Base-by-base conservation (phyloP, 92 coral and sea anemone genomes). In the Meandrina meandrites region DNA sequence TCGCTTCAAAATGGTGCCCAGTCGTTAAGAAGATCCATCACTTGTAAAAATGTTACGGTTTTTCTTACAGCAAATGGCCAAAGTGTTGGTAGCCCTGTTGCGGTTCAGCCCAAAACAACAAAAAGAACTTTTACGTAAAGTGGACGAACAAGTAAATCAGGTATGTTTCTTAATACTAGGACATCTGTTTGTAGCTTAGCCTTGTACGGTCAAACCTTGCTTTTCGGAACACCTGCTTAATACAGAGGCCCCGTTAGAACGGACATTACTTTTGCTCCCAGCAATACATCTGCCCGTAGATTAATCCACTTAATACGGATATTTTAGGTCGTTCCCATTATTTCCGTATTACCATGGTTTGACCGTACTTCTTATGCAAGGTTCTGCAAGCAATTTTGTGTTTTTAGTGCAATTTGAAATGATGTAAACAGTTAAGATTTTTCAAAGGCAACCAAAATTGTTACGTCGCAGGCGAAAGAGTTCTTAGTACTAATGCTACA, bases 71-170 rank as follows among this genome's bases (percentile, higher is more conserved):
- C 99, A 97, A 97, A 90, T 97, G 92, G 98, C 99, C 16, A 97
- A 97, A 90, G 99, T 97, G 34, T 87, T 97, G 66, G 92, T 96
- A 18, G 98, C 99, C 30, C 92, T 97, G 75, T 95, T 97, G 51
- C 92, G 89, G 54, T 97, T 97, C 77, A 81, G 98, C 28, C 92
- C 99, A 5, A 93, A 94, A 75, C 98, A 97, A 86, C 88, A 88
- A 79, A 93, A 92, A 51, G 98, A 95, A 84, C 90, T 97, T 40
- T 24, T 97, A 82, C 97, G 95, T 50, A 95, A 94, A 78, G 99
- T 95, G 42, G 99, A 97, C 32, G 98, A 94, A 86, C 87, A 68
- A 50, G 90, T 85, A 5, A 72, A 35, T 50, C 93, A 87, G 81
- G 95, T 92, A n/a, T 56, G 93, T 69, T n/a, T n/a, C n/a, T n/a